Base-by-base conservation (phyloP, 30 jellyfish, hydroid and myxozoan genomes). In the Morbakka virulenta region DNA sequence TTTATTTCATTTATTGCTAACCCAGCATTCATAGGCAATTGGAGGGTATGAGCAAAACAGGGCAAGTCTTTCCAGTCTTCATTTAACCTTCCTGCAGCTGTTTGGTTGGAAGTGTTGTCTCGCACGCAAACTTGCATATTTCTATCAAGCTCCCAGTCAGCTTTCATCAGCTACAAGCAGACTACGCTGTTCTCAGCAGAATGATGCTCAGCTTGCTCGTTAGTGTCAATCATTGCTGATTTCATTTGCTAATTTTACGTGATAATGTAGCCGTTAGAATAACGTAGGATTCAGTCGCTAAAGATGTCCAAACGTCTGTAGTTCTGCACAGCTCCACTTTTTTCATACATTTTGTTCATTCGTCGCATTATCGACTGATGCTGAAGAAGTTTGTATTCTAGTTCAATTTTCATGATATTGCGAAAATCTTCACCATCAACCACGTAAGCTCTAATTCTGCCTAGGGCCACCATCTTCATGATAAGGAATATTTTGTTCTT, bases 261-360 rank as follows among this genome's bases (percentile, higher is more conserved):
- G n/a, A n/a, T n/a, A n/a, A n/a, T n/a, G n/a, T n/a, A n/a, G n/a
- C n/a, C n/a, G n/a, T n/a, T n/a, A n/a, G n/a, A 69, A 57, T 24
- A 78, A 69, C 2, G 50, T 22, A 6, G 91, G 69, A 32, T n/a
- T n/a, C n/a, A n/a, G n/a, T n/a, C n/a, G n/a, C n/a, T n/a, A n/a
- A n/a, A n/a, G n/a, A n/a, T n/a, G 91, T 80, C 91, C 91, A 80
- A 9, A 76, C 75, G 70, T 79, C 90, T 32, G 89, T 50, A 28
- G 84, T 80, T 57, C 68, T 67, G 69, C 3, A 69, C 49, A 35
- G 21, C 49, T 51, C 52, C 71, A 36, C 35, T 80, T 72, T 63
- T 79, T 28, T 67, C 92, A 52, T 82, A 82, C 74, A 71, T 41
- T 31, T 63, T 69, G 32, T 52, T 82, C 0, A 82, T 72, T 25